Percentiles rank a stretch among this genome's conserved stretches.
phyloP scores from a whole-genome alignment of 2,113 vertebrate species.

The Maylandia zebra region DNA sequence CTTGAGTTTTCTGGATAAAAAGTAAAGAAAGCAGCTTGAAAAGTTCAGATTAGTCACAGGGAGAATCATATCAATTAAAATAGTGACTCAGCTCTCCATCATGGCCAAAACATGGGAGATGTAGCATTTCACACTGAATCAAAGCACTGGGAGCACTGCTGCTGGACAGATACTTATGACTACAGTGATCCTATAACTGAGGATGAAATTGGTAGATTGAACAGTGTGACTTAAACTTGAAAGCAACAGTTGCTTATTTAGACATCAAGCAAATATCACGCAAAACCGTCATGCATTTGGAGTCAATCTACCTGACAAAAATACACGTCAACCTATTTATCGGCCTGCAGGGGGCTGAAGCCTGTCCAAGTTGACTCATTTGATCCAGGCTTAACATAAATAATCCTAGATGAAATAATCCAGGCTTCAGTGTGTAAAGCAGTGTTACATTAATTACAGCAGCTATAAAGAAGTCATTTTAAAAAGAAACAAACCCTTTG shows the following conservation, averaged over 20 bases:
- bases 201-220: not conserved
- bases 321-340: not conserved
- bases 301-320: not conserved
- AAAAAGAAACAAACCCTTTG: not conserved
- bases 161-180: not conserved
- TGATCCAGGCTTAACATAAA: not conserved
- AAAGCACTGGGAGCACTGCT: not conserved
- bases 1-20: not conserved
- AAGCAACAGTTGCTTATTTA: not conserved
- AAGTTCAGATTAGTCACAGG: slow-evolving; percentile 13
- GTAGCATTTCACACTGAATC: not conserved
- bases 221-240: not conserved
- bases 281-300: not conserved
- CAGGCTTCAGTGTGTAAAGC: not conserved
- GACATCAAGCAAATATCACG: not conserved
- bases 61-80: not conserved
- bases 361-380: not conserved
- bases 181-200: not conserved
- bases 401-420: not conserved
- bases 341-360: not conserved
- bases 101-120: not conserved
- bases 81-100: not conserved
- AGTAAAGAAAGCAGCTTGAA: not conserved
- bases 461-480: not conserved
- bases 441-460: not conserved